These are phyloP conservation scores for Passer montanus DNA, from an alignment of 2,113 vertebrate genomes.

Conservation along the genomic window DNA sequence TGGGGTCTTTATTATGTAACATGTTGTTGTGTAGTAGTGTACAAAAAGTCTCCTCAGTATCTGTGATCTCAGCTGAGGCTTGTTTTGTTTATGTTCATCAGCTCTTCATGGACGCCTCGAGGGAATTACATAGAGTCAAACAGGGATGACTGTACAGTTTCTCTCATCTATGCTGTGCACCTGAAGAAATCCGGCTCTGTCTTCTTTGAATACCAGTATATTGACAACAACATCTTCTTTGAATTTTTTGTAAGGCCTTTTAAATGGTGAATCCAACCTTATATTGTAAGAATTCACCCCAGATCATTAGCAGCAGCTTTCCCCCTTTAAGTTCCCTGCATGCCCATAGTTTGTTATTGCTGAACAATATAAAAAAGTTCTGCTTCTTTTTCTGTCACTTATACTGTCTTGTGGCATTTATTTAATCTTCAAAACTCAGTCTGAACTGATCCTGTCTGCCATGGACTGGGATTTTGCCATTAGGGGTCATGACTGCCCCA, in stretches of 20 bases:
- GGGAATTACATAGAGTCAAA: constrained; percentile 95
- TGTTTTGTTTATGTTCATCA: constrained; percentile 62
- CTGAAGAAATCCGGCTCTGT: constrained; percentile 94
- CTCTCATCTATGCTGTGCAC: constrained; percentile 94
- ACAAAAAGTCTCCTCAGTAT: not conserved
- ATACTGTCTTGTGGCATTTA: not conserved
- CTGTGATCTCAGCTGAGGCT: not conserved
- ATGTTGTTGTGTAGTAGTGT: not conserved
- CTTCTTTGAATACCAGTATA: constrained; percentile 95
- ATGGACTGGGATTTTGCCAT: not conserved
- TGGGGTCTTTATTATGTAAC: not conserved
- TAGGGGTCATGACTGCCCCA: not conserved
- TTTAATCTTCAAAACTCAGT: not conserved
- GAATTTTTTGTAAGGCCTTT: constrained; percentile 94
- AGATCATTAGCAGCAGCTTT: not conserved
- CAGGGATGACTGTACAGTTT: constrained; percentile 95
- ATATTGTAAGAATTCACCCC: not conserved
- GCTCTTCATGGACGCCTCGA: constrained; percentile 90
- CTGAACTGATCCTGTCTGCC: not conserved
- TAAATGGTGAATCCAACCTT: not conserved
- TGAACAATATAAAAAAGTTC: not conserved
- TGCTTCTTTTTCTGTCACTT: not conserved
- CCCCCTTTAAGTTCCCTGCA: not conserved
- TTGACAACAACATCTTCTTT: constrained; percentile 96
- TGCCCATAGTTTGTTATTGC: not conserved